Conservation (phyloP, 2,113 vertebrate genomes). For the Urocolius indicus region DNA sequence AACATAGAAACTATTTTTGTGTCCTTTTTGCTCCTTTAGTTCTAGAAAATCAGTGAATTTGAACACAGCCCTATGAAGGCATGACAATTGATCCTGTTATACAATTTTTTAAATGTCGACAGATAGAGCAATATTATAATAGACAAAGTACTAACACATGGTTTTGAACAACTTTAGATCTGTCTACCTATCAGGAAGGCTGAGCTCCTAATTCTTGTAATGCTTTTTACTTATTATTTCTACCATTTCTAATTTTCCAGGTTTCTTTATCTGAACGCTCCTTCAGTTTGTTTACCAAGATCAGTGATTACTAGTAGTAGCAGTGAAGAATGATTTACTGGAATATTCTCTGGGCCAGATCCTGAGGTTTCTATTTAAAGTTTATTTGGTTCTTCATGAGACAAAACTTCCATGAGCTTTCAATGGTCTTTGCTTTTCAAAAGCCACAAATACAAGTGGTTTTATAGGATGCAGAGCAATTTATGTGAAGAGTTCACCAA, state of each 20-base stretch:
- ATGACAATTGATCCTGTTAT: neutral
- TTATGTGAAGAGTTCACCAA: neutral
- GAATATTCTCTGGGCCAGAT: neutral
- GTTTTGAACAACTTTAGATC: neutral
- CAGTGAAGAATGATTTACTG: neutral
- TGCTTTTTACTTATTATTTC: neutral
- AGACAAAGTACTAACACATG: neutral
- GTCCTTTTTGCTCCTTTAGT: neutral
- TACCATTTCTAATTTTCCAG: neutral
- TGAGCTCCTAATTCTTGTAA: neutral
- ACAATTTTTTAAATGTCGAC: neutral
- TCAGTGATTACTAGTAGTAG: neutral
- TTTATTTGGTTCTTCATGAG: neutral
- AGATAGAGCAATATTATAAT: neutral
- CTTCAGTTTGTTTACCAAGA: neutral
- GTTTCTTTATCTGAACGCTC: neutral
- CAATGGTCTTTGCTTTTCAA: neutral
- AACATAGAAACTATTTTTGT: neutral
- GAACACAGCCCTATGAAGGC: neutral
- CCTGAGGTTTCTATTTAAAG: neutral
- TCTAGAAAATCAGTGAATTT: neutral
- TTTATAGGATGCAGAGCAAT: neutral
- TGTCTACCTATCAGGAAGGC: neutral
- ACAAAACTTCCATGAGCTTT: neutral
- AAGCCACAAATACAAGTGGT: neutral